These are phyloP conservation scores for Sinonovacula constricta DNA, from an alignment of 1,140 invertebrate species.

Conservation along the genomic window DNA sequence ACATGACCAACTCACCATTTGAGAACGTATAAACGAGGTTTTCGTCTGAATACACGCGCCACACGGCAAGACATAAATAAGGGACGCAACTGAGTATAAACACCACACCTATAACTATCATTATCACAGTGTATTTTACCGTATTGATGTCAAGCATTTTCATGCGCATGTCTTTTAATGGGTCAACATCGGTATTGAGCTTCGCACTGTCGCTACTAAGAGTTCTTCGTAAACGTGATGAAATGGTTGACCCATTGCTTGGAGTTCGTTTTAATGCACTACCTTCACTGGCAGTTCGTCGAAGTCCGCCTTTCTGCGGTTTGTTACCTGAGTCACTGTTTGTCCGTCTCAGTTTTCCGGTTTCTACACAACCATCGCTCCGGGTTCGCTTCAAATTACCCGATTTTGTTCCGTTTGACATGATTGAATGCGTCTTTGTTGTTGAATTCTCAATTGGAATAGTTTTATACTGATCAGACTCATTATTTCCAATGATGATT, in stretches of 20 bases:
- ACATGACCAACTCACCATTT: conserved; percentile 11
- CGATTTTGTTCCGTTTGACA: not conserved
- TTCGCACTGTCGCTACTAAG: conserved; percentile 32
- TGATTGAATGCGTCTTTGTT: conserved; percentile 1
- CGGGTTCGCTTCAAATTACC: conserved; percentile 23
- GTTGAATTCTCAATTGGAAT: not conserved
- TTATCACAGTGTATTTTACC: conserved; percentile 39
- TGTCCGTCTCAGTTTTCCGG: not conserved
- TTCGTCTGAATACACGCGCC: conserved; percentile 30
- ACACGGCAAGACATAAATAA: conserved; percentile 34
- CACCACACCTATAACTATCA: conserved; percentile 45
- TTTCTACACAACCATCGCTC: conserved; percentile 15
- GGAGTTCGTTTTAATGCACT: conserved; percentile 13
- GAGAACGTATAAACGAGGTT: conserved; percentile 34
- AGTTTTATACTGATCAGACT: too few relatives aligned
- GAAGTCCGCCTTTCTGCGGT: not conserved
- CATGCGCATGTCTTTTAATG: conserved; percentile 44
- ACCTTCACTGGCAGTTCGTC: conserved; percentile 26
- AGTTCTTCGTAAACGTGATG: conserved; percentile 26
- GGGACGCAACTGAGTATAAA: conserved; percentile 53
- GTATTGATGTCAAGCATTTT: conserved; percentile 45
- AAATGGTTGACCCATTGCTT: conserved; percentile 3
- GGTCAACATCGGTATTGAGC: conserved; percentile 34
- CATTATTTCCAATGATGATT: too few relatives aligned
- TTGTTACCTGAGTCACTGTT: not conserved